Evolutionary conservation across 1,140 invertebrate genomes (phyloP).

Genomic region (Coboldia fuscipes): DNA sequence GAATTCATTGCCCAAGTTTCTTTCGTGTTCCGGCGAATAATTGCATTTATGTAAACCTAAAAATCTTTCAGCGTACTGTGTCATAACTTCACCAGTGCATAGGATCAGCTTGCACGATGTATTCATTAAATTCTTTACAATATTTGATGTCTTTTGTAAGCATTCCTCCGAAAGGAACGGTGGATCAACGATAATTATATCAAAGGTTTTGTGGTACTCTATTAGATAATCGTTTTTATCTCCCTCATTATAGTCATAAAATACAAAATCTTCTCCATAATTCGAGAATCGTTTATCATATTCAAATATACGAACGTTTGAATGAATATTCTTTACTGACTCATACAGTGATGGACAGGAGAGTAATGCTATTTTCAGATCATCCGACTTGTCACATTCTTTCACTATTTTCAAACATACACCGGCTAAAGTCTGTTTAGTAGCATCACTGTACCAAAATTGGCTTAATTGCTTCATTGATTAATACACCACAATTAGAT

Average conservation of each 20-base stretch:
- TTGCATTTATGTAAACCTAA: constrained; percentile 39
- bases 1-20: constrained; percentile 85
- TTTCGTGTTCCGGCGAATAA: constrained; percentile 64
- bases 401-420: constrained; percentile 30
- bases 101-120: constrained; percentile 47
- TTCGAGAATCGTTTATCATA: constrained; percentile 60
- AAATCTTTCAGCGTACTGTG: constrained; percentile 36
- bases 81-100: constrained; percentile 74
- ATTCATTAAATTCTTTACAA: constrained; percentile 55
- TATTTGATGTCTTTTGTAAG: constrained; percentile 58
- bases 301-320: constrained; percentile 47
- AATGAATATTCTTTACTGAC: constrained; percentile 28
- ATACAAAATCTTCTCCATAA: constrained; percentile 60
- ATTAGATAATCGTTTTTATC: constrained; percentile 30
- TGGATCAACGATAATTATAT: constrained; percentile 80
- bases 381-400: constrained; percentile 29
- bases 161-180: constrained; percentile 90
- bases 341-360: constrained; percentile 76
- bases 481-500: not conserved
- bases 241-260: constrained; percentile 78
- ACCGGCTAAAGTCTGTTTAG: constrained; percentile 41
- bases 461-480: constrained; percentile 78
- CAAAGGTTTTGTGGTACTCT: constrained; percentile 38
- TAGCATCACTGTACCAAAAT: constrained; percentile 82
- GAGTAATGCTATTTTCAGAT: constrained; percentile 57